phyloP scores from a whole-genome alignment of 2,888 invertebrate species.

The Calliopum simillimum region DNA sequence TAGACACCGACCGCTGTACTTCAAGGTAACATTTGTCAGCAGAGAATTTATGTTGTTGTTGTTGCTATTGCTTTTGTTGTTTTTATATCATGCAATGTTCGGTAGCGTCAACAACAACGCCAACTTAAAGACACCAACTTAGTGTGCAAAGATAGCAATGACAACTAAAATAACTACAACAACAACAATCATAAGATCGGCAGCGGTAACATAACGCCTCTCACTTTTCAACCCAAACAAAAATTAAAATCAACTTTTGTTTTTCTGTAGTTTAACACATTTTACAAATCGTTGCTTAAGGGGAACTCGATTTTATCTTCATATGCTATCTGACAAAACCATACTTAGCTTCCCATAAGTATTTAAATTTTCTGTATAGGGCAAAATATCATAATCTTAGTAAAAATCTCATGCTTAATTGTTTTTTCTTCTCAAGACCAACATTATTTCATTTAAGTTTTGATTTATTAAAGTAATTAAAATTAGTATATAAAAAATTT shows the following conservation, averaged over 20 bases:
- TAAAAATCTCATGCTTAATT: no score
- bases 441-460: no score
- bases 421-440: no score
- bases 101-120: conserved; percentile 8
- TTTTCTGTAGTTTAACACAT: no score
- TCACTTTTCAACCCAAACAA: conserved; percentile 40
- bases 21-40: conserved; percentile 11
- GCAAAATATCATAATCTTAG: no score
- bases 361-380: no score
- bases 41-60: neutral
- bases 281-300: no score
- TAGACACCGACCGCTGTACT: neutral
- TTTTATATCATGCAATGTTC: neutral
- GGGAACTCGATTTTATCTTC: no score
- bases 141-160: conserved; percentile 18
- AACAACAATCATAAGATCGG: conserved; percentile 4
- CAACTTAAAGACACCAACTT: conserved; percentile 22
- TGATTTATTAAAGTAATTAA: no score
- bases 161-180: neutral
- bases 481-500: no score
- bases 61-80: neutral
- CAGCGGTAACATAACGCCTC: conserved; percentile 41
- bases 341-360: no score
- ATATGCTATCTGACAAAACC: no score
- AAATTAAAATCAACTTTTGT: conserved; percentile 11